A percentile compares a stretch with the other conserved stretches of the same genome.
Conservation (phyloP, 2,888 invertebrate genomes). For the Sminthurides aquaticus region DNA sequence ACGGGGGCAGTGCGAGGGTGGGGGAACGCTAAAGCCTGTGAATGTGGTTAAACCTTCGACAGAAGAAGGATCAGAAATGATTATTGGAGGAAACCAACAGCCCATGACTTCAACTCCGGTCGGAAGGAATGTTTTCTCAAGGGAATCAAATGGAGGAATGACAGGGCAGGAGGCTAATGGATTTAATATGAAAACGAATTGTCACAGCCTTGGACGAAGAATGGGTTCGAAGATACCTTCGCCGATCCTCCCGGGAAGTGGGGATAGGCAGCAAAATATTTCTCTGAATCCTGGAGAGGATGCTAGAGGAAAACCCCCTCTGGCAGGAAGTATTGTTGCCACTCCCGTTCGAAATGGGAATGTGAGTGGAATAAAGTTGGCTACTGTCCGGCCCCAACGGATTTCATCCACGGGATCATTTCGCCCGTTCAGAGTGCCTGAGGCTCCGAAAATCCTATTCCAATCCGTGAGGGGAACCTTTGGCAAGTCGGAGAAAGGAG, state of each 20-base stretch:
- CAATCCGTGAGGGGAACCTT: slow-evolving; percentile 37
- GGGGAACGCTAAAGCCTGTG: slow-evolving; percentile 28
- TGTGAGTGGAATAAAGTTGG: slow-evolving; percentile 31
- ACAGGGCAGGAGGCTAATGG: slow-evolving; percentile 15
- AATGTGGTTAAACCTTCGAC: slow-evolving; percentile 41
- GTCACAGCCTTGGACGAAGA: slow-evolving; percentile 15
- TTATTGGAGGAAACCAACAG: background rate
- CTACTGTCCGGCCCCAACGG: slow-evolving; percentile 41
- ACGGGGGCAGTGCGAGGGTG: background rate
- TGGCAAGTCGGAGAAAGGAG: background rate
- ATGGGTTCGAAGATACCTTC: slow-evolving; percentile 12
- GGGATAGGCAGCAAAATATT: background rate
- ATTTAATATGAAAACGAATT: slow-evolving; percentile 14
- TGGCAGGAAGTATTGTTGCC: background rate
- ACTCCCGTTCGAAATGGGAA: background rate
- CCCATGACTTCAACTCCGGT: slow-evolving; percentile 43
- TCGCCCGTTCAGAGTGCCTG: slow-evolving; percentile 40
- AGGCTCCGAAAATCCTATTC: slow-evolving; percentile 41
- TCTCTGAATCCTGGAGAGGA: background rate
- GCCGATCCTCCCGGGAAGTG: slow-evolving; percentile 1
- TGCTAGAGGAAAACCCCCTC: no score
- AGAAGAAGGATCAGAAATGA: slow-evolving; percentile 12
- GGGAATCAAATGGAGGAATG: background rate
- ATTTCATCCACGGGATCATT: slow-evolving; percentile 40
- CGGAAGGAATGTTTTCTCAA: slow-evolving; percentile 11